A percentile compares a stretch with the other conserved stretches of the same genome.
phyloP scores from a whole-genome alignment of 2,113 vertebrate genomes.

The Xiphorhynchus elegans region DNA sequence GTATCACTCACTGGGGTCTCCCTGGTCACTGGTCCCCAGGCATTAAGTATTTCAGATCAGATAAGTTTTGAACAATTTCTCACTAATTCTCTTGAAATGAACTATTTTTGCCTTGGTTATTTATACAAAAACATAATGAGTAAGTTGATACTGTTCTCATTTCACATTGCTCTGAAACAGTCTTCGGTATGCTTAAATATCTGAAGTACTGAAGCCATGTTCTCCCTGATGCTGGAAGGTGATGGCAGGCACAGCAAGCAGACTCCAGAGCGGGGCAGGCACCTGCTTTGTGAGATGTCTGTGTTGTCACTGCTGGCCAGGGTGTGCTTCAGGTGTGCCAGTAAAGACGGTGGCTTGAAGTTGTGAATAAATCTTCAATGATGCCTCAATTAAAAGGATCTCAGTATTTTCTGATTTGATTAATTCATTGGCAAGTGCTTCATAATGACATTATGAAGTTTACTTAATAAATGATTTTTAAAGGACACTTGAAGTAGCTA shows the following conservation, averaged over 20 bases:
- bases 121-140: neutral
- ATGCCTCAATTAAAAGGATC: neutral
- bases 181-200: neutral
- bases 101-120: neutral
- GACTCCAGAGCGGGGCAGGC: accelerated
- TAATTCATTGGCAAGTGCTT: neutral
- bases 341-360: neutral
- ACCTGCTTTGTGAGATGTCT: accelerated
- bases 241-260: accelerated
- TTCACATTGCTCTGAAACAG: accelerated
- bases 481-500: neutral
- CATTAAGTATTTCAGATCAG: neutral
- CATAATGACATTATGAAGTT: neutral
- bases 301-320: accelerated
- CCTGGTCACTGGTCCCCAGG: neutral
- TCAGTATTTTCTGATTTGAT: neutral
- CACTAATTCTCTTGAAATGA: neutral
- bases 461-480: neutral
- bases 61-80: neutral
- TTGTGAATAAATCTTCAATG: neutral
- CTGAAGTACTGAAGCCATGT: neutral
- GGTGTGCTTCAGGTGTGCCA: neutral
- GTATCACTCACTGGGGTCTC: neutral
- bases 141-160: neutral
- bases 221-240: accelerated